Base-by-base conservation (phyloP, 2,888 invertebrate species). In the Rhimphoctona megacephalus region DNA sequence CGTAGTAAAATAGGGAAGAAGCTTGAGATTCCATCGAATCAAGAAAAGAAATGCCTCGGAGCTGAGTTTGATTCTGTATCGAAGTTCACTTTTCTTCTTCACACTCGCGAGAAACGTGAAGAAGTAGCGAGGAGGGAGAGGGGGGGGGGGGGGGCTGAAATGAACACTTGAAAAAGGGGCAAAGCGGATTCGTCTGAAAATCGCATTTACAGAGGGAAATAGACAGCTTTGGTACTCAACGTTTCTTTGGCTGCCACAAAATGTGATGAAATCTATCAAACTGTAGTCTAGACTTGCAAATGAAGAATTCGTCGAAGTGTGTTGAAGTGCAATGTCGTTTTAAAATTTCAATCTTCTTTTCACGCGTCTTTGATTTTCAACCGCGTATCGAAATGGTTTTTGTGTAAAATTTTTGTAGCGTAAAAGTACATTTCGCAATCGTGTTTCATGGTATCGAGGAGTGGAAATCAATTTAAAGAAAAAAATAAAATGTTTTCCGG, bases 1-100 rank as follows among this genome's bases (percentile, higher is more conserved):
- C 14, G 77, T 33, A 30, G 66, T 39, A 64, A 73, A 30, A n/a
- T 33, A n/a, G 54, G 66, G 67, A 43, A 43, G 22, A 74, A 74
- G 43, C 33, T 46, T 25, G 46, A 73, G 39, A 70, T 19, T 69
- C 69, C 76, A 76, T 70, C 57, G 69, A 69, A 82, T 76, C 46
- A 76, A 57, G 69, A 36, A 57, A 46, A 33, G 57, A 76, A 52
- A 54, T 76, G 57, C 76, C 43, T 54, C 39, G 36, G 76, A 82
- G 73, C 76, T 76, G 73, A 82, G 43, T 57, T 79, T 57, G 69
- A 69, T 79, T 25, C 43, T 79, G 30, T 57, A 54, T 69, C 79
- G 46, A 64, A 43, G 46, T 46, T 76, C 64, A 64, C 64, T 76
- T 61, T 76, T 43, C 76, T 76, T 19, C 39, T 17, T 39, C 76